Conservation (phyloP, 2,113 vertebrate species). For the Nestor notabilis region DNA sequence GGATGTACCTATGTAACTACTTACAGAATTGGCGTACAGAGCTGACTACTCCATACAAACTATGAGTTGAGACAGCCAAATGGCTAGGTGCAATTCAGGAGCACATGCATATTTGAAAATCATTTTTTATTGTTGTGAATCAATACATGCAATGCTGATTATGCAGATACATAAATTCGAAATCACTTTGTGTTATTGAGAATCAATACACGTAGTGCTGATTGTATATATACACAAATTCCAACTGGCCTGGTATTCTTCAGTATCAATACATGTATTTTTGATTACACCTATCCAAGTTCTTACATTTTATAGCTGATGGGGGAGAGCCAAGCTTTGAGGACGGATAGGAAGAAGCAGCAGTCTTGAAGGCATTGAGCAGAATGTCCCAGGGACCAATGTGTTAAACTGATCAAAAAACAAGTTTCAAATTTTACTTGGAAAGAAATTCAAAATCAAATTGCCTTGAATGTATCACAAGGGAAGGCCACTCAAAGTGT, state of each 20-base stretch:
- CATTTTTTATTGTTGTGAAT: neutral
- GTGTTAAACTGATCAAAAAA: constrained; percentile 43
- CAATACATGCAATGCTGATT: neutral
- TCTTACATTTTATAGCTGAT: neutral
- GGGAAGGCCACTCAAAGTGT: constrained; percentile 10
- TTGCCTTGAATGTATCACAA: neutral
- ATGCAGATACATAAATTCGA: neutral
- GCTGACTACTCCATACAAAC: neutral
- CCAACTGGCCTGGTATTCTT: neutral
- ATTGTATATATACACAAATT: neutral
- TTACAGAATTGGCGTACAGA: neutral
- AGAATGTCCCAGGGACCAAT: constrained; percentile 14
- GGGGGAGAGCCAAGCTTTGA: neutral
- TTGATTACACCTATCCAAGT: neutral
- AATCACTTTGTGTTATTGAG: neutral
- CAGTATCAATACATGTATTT: neutral
- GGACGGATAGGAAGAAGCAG: neutral
- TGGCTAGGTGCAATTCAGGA: neutral
- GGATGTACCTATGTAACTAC: too few relatives aligned
- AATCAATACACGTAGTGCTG: neutral
- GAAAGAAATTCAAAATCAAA: constrained; percentile 30
- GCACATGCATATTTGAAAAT: neutral
- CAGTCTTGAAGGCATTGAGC: neutral
- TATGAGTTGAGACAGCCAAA: rapidly evolving
- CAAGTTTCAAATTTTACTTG: constrained; percentile 28